phyloP scores from a whole-genome alignment of 2,888 invertebrate genomes.

The Tiliacea aurago region DNA sequence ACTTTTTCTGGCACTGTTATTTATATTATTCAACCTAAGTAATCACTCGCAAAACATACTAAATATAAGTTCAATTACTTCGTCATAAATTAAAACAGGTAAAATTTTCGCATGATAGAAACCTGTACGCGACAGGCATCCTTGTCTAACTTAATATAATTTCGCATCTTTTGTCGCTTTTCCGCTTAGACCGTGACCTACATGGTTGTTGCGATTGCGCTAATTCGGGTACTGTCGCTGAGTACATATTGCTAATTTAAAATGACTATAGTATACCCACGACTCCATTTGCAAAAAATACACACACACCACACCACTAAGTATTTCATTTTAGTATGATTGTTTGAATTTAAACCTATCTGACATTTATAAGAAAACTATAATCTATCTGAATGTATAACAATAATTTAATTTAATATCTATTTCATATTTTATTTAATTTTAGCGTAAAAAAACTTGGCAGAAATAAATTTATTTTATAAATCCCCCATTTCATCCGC shows the following conservation, averaged over 20 bases:
- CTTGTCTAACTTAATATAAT: constrained; percentile 58
- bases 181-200: constrained; percentile 82
- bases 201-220: constrained; percentile 78
- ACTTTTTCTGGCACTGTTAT: neutral
- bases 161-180: constrained; percentile 65
- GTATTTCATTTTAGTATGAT: no score
- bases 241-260: constrained; percentile 29
- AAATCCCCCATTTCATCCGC: no score
- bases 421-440: no score
- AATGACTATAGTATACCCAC: neutral
- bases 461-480: no score
- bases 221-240: constrained; percentile 80
- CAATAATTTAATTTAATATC: no score
- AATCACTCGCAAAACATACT: neutral
- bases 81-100: constrained; percentile 52
- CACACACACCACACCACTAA: no score
- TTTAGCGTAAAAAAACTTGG: no score
- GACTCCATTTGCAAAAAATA: constrained; percentile 7
- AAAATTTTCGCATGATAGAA: constrained; percentile 48
- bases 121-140: constrained; percentile 59
- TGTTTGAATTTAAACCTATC: no score
- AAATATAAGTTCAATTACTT: neutral
- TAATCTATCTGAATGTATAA: no score
- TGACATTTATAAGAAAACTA: no score
- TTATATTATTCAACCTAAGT: neutral